Evolutionary conservation across 2,888 invertebrate species (phyloP), one percentile per base, ranked within the genome.

Genomic region (Apotomis turbidana): DNA sequence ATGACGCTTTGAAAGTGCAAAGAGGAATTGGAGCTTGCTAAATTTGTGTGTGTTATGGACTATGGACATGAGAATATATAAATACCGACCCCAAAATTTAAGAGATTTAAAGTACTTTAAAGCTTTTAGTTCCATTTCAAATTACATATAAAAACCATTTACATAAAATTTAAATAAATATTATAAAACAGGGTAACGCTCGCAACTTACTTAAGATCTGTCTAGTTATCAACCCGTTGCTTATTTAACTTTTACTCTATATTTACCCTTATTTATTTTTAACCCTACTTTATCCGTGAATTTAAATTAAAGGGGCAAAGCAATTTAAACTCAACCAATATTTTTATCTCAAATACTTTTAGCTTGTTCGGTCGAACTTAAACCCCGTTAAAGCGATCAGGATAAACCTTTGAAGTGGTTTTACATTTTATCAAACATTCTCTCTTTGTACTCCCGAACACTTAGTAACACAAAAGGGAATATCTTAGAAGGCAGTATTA

Each of bases 321-420:
- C 57, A 66, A 66, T 66, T 46, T 66, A 57, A 66, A 57, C 46
- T 61, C 49, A 55, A 38, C 46, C 38, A 46, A 55, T 15, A 66
- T 55, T 54, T 59, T 55, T 60, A 60, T n/a, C 66, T 60, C 46
- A 59, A 41, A 66, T 49, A 60, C 60, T 71, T 66, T 66, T 60
- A 55, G 60, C 54, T 13, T 36, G 54, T 66, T 60, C 46, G 61
- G 55, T 13, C 54, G 55, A 61, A 57, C 66, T n/a, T 27, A 27
- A 27, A 27, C 27, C 27, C 27, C 27, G 66, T 71, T 66, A 55
- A 67, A 60, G 68, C 55, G 46, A 57, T 55, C 15, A 13, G 46
- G 41, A 41, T 58, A 55, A 55, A 38, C 61, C 46, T 67, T 71
- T 71, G 66, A 71, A 27, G 71, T 71, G 66, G 71, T 61, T 67